A percentile compares a stretch with the other conserved stretches of the same genome.
These are phyloP conservation scores for Scaptomyza polygonia DNA, from an alignment of 2,888 invertebrate genomes.

Conservation along the genomic window DNA sequence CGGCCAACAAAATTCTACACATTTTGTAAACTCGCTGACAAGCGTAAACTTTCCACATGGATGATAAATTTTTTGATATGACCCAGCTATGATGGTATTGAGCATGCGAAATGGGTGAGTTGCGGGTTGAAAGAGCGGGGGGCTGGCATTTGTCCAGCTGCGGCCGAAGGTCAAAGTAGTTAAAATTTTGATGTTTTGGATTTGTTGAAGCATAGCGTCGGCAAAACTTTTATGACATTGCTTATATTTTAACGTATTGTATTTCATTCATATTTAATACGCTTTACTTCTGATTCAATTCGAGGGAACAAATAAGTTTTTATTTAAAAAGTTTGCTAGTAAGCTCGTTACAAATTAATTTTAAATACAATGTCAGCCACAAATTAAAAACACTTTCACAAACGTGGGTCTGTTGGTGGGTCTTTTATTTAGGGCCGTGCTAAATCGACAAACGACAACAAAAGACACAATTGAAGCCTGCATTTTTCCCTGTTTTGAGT, in stretches of 20 bases:
- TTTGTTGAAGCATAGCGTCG: conserved; percentile 54
- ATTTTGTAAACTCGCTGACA: conserved; percentile 72
- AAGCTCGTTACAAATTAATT: conserved; percentile 1
- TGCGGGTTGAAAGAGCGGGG: background rate
- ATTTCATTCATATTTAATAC: conserved; percentile 64
- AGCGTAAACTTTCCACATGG: conserved; percentile 66
- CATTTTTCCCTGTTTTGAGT: no score
- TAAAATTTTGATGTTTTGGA: conserved; percentile 63
- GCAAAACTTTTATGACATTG: conserved; percentile 52
- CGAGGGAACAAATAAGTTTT: conserved; percentile 13
- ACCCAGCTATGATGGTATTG: conserved; percentile 19
- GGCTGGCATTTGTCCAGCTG: conserved; percentile 37
- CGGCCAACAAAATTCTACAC: conserved; percentile 49
- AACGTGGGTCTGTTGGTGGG: background rate
- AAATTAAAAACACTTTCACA: background rate
- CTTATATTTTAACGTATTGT: conserved; percentile 41
- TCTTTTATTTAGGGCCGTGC: background rate
- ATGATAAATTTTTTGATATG: conserved; percentile 67
- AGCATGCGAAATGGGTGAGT: background rate
- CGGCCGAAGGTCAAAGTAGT: conserved; percentile 69
- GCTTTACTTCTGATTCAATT: conserved; percentile 47
- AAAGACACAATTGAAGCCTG: no score
- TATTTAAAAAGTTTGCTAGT: background rate
- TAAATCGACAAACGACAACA: no score
- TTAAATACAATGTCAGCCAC: background rate